Percentiles rank a stretch among this genome's conserved stretches.
phyloP scores from a whole-genome alignment of 2,113 vertebrate genomes.

The Benitochromis conjunctus region DNA sequence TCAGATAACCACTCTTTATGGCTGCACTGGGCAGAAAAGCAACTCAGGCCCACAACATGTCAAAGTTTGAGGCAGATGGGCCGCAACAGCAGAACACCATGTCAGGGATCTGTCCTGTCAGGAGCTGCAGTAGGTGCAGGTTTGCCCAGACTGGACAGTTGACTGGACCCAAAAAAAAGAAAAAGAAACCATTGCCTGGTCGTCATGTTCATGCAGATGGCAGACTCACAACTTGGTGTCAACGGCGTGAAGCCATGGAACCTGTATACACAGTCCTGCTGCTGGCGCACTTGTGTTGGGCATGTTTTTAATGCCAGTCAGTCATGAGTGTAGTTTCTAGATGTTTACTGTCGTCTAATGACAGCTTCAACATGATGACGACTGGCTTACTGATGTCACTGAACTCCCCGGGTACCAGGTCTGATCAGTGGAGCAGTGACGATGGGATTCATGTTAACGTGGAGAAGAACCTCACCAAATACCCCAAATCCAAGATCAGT shows the following conservation, averaged over 20 bases:
- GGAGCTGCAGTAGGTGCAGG: neutral
- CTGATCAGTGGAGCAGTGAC: neutral
- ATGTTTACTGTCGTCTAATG: neutral
- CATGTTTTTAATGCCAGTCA: neutral
- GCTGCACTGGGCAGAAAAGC: neutral
- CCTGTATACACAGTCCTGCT: neutral
- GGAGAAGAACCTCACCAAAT: neutral
- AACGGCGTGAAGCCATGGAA: neutral
- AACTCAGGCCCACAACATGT: neutral
- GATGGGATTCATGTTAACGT: neutral
- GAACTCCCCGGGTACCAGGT: neutral
- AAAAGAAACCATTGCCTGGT: neutral
- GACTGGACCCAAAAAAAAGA: neutral
- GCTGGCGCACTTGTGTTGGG: neutral
- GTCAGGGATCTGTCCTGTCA: neutral
- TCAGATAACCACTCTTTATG: neutral
- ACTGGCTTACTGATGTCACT: neutral
- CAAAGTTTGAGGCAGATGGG: neutral
- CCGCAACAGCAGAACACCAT: neutral
- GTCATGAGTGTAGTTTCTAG: neutral
- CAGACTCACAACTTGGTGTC: neutral
- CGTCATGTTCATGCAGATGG: neutral
- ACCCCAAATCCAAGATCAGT: neutral
- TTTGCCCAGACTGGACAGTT: neutral
- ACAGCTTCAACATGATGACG: neutral